Conservation (phyloP, 2,888 invertebrate species). For the Synergus gifuensis region DNA sequence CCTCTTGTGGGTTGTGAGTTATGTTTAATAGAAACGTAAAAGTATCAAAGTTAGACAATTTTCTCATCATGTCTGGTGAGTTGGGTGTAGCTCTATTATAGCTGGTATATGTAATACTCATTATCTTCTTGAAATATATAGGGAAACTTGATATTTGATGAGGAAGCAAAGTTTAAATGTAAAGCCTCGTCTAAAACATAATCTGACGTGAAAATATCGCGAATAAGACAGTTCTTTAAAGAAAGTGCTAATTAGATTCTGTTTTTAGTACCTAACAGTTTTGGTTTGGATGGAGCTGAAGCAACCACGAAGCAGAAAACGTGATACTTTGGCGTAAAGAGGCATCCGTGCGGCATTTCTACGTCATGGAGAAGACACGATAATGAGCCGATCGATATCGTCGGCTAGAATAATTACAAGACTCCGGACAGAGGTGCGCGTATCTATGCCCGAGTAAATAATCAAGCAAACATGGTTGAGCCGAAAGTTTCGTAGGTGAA, state of each 20-base stretch:
- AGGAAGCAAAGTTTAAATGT: slow-evolving; percentile 14
- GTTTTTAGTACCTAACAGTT: slow-evolving; percentile 22
- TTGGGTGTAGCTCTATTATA: not conserved
- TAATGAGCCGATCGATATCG: slow-evolving; percentile 57
- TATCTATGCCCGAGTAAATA: slow-evolving; percentile 39
- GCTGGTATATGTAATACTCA: not conserved
- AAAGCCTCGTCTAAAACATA: slow-evolving; percentile 32
- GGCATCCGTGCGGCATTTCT: not conserved
- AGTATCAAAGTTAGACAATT: too few species aligned
- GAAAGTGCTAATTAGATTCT: slow-evolving; percentile 34
- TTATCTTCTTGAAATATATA: not conserved
- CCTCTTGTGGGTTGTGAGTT: not conserved
- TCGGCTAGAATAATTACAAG: slow-evolving; percentile 52
- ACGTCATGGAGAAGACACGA: slow-evolving; percentile 50
- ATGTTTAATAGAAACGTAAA: not conserved
- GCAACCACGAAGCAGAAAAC: slow-evolving; percentile 19
- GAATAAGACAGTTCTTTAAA: slow-evolving; percentile 18
- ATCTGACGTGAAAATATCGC: slow-evolving; percentile 33
- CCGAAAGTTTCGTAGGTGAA: slow-evolving; percentile 55
- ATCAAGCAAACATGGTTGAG: slow-evolving; percentile 54
- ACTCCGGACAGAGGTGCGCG: slow-evolving; percentile 26
- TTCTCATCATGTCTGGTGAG: not conserved
- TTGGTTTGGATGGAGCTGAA: slow-evolving; percentile 17
- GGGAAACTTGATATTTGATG: not conserved
- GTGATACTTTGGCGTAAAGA: slow-evolving; percentile 30